Evolutionary conservation across 2,888 invertebrate genomes (phyloP).

Genomic region (Meandrusa payeni): DNA sequence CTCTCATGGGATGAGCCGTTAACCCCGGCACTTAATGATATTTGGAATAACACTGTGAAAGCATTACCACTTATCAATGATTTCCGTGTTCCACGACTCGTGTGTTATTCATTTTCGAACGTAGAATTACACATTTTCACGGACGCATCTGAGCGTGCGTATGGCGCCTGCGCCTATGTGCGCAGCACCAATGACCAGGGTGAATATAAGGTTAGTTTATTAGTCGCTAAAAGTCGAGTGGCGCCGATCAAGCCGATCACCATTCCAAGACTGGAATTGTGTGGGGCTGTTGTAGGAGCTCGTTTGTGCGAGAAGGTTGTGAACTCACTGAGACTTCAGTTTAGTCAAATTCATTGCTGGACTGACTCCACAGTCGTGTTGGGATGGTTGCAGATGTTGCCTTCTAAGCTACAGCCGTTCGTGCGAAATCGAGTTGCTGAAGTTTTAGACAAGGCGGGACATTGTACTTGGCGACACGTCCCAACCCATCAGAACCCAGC

Average conservation of each 20-base stretch:
- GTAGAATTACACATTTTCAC: too few species aligned
- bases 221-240: slow-evolving; percentile 32
- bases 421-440: slow-evolving; percentile 35
- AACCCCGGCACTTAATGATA: background rate
- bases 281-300: slow-evolving; percentile 34
- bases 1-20: background rate
- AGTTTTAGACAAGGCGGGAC: slow-evolving; percentile 31
- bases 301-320: slow-evolving; percentile 32
- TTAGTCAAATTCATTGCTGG: slow-evolving; percentile 30
- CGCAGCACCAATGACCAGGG: slow-evolving; percentile 24
- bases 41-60: background rate
- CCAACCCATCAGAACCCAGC: slow-evolving; percentile 29
- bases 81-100: slow-evolving; percentile 29
- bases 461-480: slow-evolving; percentile 32
- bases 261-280: slow-evolving; percentile 37
- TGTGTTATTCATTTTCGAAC: slow-evolving; percentile 29
- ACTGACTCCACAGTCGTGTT: slow-evolving; percentile 30
- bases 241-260: slow-evolving; percentile 34
- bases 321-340: slow-evolving; percentile 24
- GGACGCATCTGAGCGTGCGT: slow-evolving; percentile 36
- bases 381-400: slow-evolving; percentile 19
- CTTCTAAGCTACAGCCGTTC: slow-evolving; percentile 33
- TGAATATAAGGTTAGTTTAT: background rate
- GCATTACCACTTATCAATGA: slow-evolving; percentile 26
- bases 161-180: slow-evolving; percentile 35